Base-by-base conservation (phyloP, 2,113 vertebrate genomes). In the Syrrhaptes paradoxus region DNA sequence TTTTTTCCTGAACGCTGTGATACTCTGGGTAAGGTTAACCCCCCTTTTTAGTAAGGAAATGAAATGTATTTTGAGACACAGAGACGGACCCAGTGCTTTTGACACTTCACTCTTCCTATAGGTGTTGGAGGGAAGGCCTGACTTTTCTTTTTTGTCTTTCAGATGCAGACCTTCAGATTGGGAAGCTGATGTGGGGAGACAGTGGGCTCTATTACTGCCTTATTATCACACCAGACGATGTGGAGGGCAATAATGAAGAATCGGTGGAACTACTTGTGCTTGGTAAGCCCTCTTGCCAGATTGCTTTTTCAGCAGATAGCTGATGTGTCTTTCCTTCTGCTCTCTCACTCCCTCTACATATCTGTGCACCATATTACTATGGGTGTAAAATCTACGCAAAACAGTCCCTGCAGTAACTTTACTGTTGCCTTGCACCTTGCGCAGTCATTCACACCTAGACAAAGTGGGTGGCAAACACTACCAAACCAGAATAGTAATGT, bases 171-270 rank as follows among this genome's bases (percentile, higher is more conserved):
- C 98, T 99, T 91, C 98, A 99, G 45, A 99, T 99, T 51, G 99
- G 99, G 65, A 98, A 99, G 94, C 82, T 99, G 94, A 98, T 99
- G 98, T 99, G 99, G 99, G 99, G 99, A 24, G 99, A 99, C 98
- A 99, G 99, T 19, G 99, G 99, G 2, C 98, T 99, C 31, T 99
- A 99, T 90, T 99, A 98, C 97, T 99, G 99, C 74, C 98, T 99
- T 79, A 98, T 99, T 62, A 98, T 99, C 86, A 99, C 99, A 51
- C 97, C 99, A 0, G 98, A 99, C 63, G 99, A 99, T 66, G 97
- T 99, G 93, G 99, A 99, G 90, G 99, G 99, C 83, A 98, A 98
- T 92, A 99, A 99, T 24, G 99, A 99, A 95, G 99, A 97, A 82
- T 98, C 98, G 0, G 97, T 99, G 95, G 99, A 99, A 93, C 94